Percentiles rank a stretch among this genome's conserved stretches.
phyloP scores from a whole-genome alignment of 2,888 invertebrate species.

The Andrena haemorrhoa region DNA sequence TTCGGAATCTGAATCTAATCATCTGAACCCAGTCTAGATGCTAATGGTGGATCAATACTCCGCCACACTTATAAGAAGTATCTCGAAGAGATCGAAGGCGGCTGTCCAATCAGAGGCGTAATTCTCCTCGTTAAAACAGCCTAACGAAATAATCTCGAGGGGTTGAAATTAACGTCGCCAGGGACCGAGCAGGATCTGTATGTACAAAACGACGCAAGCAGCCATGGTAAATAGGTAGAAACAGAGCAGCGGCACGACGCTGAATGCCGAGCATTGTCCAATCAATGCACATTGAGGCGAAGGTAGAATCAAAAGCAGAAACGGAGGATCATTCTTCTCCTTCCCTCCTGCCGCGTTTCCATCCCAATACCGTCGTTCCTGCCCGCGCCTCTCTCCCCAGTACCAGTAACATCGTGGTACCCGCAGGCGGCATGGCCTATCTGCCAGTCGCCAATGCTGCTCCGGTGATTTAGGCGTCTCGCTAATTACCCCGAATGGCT shows the following conservation, averaged over 20 bases:
- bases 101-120: constrained; percentile 9
- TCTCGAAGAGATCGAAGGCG: no score
- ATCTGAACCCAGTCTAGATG: no score
- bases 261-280: constrained; percentile 79
- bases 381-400: constrained; percentile 25
- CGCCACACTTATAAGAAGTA: no score
- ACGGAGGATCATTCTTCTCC: constrained; percentile 43
- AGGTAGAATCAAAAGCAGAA: constrained; percentile 56
- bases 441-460: constrained; percentile 77
- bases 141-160: constrained; percentile 36
- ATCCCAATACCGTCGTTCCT: constrained; percentile 33
- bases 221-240: constrained; percentile 55
- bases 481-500: constrained; percentile 82
- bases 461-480: constrained; percentile 80
- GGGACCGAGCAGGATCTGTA: neutral
- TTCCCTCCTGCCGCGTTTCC: constrained; percentile 45
- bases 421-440: constrained; percentile 78
- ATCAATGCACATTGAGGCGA: constrained; percentile 81
- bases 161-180: neutral
- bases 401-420: constrained; percentile 75
- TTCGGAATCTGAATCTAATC: no score
- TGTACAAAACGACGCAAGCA: constrained; percentile 24
- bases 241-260: constrained; percentile 59
- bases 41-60: no score
- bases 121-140: constrained; percentile 3